Conservation (phyloP, 2,113 vertebrate species). For the Cyprinus carpio region DNA sequence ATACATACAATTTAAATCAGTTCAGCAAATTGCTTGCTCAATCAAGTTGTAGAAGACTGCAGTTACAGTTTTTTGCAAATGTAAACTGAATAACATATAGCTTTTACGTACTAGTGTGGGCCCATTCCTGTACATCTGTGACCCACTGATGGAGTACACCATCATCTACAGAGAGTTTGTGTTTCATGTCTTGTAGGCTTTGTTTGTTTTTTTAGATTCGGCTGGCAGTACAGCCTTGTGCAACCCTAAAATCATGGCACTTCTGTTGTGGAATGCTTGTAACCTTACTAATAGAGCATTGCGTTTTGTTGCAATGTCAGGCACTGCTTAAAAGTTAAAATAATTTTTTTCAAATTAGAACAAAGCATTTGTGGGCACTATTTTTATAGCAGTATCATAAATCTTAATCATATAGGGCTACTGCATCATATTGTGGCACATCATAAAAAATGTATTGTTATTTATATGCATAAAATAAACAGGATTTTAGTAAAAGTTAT, state of each 20-base stretch:
- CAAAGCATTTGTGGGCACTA: no score
- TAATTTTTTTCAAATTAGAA: neutral
- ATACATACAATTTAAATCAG: no score
- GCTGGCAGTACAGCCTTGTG: neutral
- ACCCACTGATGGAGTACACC: neutral
- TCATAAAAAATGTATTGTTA: no score
- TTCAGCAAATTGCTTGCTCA: neutral
- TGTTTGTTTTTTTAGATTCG: neutral
- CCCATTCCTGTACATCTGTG: slow-evolving; percentile 12
- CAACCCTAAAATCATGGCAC: neutral
- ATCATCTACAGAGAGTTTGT: neutral
- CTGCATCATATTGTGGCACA: no score
- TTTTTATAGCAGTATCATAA: no score
- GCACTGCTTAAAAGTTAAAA: no score
- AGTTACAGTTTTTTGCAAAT: neutral
- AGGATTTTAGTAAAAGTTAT: no score
- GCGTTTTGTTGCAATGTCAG: neutral
- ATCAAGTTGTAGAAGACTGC: neutral
- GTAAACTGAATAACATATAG: neutral
- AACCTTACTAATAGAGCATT: neutral
- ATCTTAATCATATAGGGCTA: no score
- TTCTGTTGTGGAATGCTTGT: neutral
- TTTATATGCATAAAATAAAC: no score
- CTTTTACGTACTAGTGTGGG: neutral
- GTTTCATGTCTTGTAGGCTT: slow-evolving; percentile 1